Base-by-base conservation (phyloP, 2,797 vertebrate species). In the Pelochelys cantorii region DNA sequence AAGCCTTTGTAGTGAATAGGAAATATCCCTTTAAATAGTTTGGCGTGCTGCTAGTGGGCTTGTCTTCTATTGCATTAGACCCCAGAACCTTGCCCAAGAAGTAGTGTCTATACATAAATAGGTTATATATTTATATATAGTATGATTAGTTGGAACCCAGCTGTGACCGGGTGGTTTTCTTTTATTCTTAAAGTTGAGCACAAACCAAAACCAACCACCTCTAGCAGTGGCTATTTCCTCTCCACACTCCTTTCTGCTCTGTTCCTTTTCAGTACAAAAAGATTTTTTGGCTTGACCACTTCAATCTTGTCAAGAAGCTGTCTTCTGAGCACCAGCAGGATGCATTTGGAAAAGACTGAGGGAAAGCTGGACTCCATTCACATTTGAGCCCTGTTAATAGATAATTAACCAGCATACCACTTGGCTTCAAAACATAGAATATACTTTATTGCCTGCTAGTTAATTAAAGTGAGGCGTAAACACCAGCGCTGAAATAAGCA, bases 381-480 rank as follows among this genome's bases (percentile, higher is more conserved):
- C 52, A 31, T 53, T 2, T 48, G 65, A 75, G 87, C 75, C 75
- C 22, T 54, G 34, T 4, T 20, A 2, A 59, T 1, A 82, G 83
- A 85, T 88, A 89, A 97, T 89, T 86, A 97, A 97, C 95, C 89
- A 93, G 88, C 90, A 97, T 79, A 92, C 92, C 23, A 53, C 92
- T 96, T 84, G 92, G 90, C 95, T 98, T 95, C 97, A 94, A 97
- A 96, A 97, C 92, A 98, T 96, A 97, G 93, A 97, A 97, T 95
- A 97, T 96, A 96, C 92, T 97, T 98, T 98, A 97, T 98, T 97
- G 97, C 95, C 96, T 97, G 88, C 95, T 97, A 97, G 97, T 97
- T 98, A 98, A 98, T 95, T 97, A 97, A 97, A 97, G 96, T 93
- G 93, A 98, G 96, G 94, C 97, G 96, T 97, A 97, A 97, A 97